Evolutionary conservation across 1,140 invertebrate species (phyloP), one percentile per base, ranked within the genome.

Genomic region (Ceratina calcarata): DNA sequence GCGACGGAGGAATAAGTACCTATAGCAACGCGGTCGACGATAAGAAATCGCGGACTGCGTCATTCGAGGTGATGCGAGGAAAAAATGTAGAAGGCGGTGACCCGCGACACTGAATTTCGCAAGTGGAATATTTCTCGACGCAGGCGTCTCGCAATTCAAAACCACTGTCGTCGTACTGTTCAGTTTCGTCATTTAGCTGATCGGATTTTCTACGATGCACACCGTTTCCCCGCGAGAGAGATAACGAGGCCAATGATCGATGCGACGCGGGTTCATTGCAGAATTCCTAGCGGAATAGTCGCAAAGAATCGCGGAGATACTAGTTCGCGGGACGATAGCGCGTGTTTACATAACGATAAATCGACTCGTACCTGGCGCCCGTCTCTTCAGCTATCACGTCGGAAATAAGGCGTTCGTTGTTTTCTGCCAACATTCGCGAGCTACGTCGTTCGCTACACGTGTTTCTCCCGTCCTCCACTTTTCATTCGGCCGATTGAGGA

Each of bases 321-420:
- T 55, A 77, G 84, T 78, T 87, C 69, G 80, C 86, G 66, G 45
- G 60, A 77, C 68, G 86, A 87, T 87, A 86, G 73, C 84, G 70
- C 24, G 20, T 87, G 75, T 87, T 87, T 87, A 82, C 62, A 82
- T 51, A 87, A 51, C 71, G 86, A 87, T 87, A 87, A 87, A 78
- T 82, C 68, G 85, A 60, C 79, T 77, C 75, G 74, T 84, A 87
- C 86, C 82, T 86, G 86, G 84, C 86, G 86, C 84, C 86, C 80
- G 80, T 77, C 79, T 84, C 62, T 79, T 86, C 72, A 70, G 71
- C 55, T 62, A 69, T 79, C 62, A 60, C 85, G 65, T 45, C 37
- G 10, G 37, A 45, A 45, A 45, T 45, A 45, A 45, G 37, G 37
- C 37, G 37, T 45, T 45, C 37, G 37, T 45, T 45, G 37, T 45